Percentiles rank a stretch among this genome's conserved stretches.
These are phyloP conservation scores for Alethe castanea DNA, from an alignment of 2,113 vertebrate genomes.

Conservation along the genomic window DNA sequence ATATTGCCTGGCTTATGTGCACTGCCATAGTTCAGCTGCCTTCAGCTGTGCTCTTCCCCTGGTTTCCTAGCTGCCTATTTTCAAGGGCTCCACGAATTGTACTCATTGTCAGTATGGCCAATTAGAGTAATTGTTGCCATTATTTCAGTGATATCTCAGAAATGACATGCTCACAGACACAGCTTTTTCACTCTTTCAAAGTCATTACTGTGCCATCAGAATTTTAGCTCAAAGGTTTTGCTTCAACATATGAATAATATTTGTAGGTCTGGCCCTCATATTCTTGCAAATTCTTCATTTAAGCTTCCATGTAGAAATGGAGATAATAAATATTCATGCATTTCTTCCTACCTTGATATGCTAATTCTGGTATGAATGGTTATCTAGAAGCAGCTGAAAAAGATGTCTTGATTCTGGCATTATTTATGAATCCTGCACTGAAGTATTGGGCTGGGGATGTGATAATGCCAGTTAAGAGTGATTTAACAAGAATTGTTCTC, in stretches of 20 bases:
- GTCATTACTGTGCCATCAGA: not conserved
- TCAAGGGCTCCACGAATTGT: not conserved
- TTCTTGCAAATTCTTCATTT: conserved; percentile 69
- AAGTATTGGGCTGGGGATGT: conserved; percentile 34
- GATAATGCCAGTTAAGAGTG: conserved; percentile 39
- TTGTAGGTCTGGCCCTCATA: conserved; percentile 64
- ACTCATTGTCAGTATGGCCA: conserved; percentile 3
- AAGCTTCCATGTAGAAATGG: conserved; percentile 54
- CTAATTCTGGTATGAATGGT: conserved; percentile 63
- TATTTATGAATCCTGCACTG: conserved; percentile 70
- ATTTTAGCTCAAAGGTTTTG: conserved; percentile 24
- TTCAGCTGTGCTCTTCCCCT: not conserved
- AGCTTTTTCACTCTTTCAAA: conserved; percentile 18
- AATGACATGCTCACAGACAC: not conserved
- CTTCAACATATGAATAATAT: conserved; percentile 37
- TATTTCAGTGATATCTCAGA: conserved; percentile 30
- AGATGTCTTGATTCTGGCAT: conserved; percentile 59
- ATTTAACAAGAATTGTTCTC: not conserved
- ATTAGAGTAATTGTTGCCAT: conserved; percentile 25
- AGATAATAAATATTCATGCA: conserved; percentile 73
- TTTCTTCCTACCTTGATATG: conserved; percentile 75
- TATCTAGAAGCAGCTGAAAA: conserved; percentile 68
- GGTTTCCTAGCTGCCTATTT: not conserved
- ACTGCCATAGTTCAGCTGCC: not conserved
- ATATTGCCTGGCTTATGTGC: not conserved